Base-by-base conservation (phyloP, 2,113 vertebrate genomes). In the Mirza zaza region DNA sequence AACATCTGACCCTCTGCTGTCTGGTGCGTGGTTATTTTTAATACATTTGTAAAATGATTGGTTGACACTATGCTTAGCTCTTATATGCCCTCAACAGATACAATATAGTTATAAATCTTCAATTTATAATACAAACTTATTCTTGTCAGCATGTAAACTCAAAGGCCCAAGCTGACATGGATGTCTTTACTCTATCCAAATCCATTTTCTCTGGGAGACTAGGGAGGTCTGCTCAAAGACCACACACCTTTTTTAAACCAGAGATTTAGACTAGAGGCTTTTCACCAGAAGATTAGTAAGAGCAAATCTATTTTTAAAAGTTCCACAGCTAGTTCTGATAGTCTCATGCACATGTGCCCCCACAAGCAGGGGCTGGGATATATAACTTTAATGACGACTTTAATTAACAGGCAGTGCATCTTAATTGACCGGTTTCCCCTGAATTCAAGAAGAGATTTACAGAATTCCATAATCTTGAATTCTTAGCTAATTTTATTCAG, bases 401-500 rank as follows among this genome's bases (percentile, higher is more conserved):
- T 55, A 57, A 57, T 20, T 21, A 57, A 57, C 18, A 57, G 81
- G 39, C 36, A 63, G 48, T 73, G 6, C 21, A 84, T 55, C 67
- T 63, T 80, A 55, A 84, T 5, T 70, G 32, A 83, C 23, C 25
- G 4, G 27, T 70, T 92, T 55, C 34, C 75, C 67, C 39, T 32
- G 14, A 73, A 73, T 65, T 91, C 79, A 91, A 83, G 27, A 71
- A 83, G 50, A 83, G 48, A 94, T 73, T 93, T 82, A 77, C 0
- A 79, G 17, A 84, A 92, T 83, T 80, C 15, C 45, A 90, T 68
- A 96, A 91, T 45, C 36, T 29, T 96, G 73, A 95, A 71, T 65
- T 93, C 50, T 92, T 55, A 61, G 61, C 45, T 92, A 90, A 73
- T 89, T 95, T 94, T 76, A 91, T 87, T 96, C 63, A 92, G n/a